Base-by-base conservation (phyloP, 1,140 invertebrate genomes). In the Stegodyphus mimosarum region DNA sequence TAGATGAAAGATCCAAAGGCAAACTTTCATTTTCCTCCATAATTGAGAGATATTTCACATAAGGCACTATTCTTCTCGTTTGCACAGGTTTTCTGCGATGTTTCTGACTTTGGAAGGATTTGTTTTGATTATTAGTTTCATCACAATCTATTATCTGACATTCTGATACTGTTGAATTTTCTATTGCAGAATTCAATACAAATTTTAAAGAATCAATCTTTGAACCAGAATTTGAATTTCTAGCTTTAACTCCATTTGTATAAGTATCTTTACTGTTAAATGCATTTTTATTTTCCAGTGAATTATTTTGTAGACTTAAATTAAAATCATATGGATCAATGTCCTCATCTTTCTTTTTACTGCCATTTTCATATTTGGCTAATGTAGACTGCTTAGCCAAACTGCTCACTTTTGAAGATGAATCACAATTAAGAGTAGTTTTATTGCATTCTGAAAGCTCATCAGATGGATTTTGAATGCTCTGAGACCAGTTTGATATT, bases 401-500 rank as follows among this genome's bases (percentile, higher is more conserved):
- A 67, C 17, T 18, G 7, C 11, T 67, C n/a, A n/a, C 13, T 18
- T 13, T 67, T 67, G 6, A 13, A 15, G 64, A 18, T 17, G 64
- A 67, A 7, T 13, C 17, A 10, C 9, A 10, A 60, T 9, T 9
- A 9, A 60, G 5, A 60, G 9, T 60, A 55, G 77, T 48, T 64
- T 81, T 48, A 33, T 17, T 73, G 13, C n/a, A 18, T 13, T 6
- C 18, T 63, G 48, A 6, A 7, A 18, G 17, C 15, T 76, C 73
- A n/a, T 18, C 73, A 17, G 81, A 50, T 52, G 81, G 64, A 69
- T 84, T 69, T 64, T 86, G 74, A 72, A 86, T 60, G 78, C 67
- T 78, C 63, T 86, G 83, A 33, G 83, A 87, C 87, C 87, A 88
- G 75, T 88, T 87, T 9, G 86, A 87, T 33, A 89, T 88, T 6